phyloP scores from a whole-genome alignment of 2,888 invertebrate species.

The Panorpa germanica region DNA sequence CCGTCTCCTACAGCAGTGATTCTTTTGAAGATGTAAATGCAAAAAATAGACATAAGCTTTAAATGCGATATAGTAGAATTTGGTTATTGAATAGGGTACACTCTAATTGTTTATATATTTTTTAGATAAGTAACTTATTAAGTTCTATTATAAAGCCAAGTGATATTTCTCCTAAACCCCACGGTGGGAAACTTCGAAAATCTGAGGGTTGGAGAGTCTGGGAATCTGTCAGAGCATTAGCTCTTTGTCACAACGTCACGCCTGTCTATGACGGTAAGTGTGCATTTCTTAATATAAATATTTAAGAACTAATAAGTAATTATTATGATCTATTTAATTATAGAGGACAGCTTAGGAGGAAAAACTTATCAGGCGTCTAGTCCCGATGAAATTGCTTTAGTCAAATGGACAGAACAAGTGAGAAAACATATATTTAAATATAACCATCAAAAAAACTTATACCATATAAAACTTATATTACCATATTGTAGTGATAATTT shows the following conservation, averaged over 20 bases:
- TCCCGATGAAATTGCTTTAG: slow-evolving; percentile 86
- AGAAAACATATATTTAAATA: slow-evolving; percentile 7
- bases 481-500: not conserved
- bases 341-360: slow-evolving; percentile 17
- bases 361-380: slow-evolving; percentile 57
- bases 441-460: not conserved
- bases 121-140: too few species aligned
- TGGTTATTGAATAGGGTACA: too few species aligned
- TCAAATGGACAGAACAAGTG: slow-evolving; percentile 77
- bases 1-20: slow-evolving; percentile 76
- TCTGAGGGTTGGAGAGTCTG: slow-evolving; percentile 58
- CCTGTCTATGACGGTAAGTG: slow-evolving; percentile 67
- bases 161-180: slow-evolving; percentile 13
- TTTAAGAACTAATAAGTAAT: too few species aligned
- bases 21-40: slow-evolving; percentile 82
- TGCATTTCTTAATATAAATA: slow-evolving; percentile 11
- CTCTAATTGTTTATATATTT: too few species aligned
- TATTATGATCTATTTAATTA: too few species aligned
- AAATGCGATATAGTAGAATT: too few species aligned
- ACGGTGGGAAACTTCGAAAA: slow-evolving; percentile 33
- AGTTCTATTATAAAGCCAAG: too few species aligned
- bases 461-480: not conserved
- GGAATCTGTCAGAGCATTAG: slow-evolving; percentile 84
- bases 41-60: too few species aligned
- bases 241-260: slow-evolving; percentile 97